These are phyloP conservation scores for Anastatus disparis DNA, from an alignment of 1,140 invertebrate genomes.

Conservation along the genomic window DNA sequence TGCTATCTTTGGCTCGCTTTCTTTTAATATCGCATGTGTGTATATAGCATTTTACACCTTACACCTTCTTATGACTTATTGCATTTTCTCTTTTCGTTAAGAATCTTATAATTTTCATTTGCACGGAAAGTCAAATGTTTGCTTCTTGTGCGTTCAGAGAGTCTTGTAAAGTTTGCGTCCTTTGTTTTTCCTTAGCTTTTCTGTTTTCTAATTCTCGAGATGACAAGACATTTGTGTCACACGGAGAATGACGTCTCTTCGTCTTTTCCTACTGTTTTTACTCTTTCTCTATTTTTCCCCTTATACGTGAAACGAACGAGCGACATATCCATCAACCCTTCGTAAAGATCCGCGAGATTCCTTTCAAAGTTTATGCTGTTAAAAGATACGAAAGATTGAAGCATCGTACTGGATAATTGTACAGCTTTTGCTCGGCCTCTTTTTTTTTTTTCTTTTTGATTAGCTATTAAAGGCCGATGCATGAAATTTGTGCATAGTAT, in stretches of 20 bases:
- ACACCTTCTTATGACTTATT: constrained; percentile 3
- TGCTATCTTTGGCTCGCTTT: constrained; percentile 31
- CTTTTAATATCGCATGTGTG: neutral
- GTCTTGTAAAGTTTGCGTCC: too few relatives aligned
- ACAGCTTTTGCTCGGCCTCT: too few relatives aligned
- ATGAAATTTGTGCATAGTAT: neutral
- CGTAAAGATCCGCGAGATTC: neutral
- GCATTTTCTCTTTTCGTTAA: neutral
- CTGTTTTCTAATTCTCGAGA: neutral
- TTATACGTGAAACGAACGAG: neutral
- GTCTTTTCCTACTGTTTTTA: neutral
- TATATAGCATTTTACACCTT: too few relatives aligned
- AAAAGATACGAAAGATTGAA: too few relatives aligned
- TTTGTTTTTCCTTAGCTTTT: neutral
- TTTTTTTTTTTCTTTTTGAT: too few relatives aligned
- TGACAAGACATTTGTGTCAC: constrained; percentile 15
- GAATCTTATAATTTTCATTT: constrained; percentile 3
- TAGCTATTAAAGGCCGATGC: too few relatives aligned
- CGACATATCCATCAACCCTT: constrained; percentile 12
- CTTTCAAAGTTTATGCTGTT: too few relatives aligned
- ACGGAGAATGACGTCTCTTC: constrained; percentile 4
- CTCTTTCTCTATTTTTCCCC: too few relatives aligned
- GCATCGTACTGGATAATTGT: too few relatives aligned
- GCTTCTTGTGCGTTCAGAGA: neutral
- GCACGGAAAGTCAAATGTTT: too few relatives aligned